phyloP scores from a whole-genome alignment of 1,140 invertebrate genomes.

The Lithobius niger region DNA sequence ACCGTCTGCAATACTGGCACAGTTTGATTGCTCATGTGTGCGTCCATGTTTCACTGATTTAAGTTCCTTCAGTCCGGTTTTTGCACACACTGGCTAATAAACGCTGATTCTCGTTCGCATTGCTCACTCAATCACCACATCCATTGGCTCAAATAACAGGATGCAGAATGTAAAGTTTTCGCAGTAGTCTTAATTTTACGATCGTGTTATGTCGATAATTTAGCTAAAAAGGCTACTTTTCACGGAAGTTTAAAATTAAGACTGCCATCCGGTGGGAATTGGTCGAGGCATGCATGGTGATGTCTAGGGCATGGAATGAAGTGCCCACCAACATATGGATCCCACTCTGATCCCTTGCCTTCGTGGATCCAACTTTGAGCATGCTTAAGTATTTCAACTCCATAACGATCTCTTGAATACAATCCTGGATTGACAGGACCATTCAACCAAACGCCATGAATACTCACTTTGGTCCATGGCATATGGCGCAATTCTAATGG shows the following conservation, averaged over 20 bases:
- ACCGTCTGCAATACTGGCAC: too few relatives aligned
- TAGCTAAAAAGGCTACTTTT: too few relatives aligned
- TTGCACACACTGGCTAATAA: too few relatives aligned
- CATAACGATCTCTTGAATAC: slow-evolving; percentile 25
- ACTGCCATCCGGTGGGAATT: slow-evolving; percentile 1
- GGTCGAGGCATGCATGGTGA: slow-evolving; percentile 6
- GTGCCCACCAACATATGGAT: slow-evolving; percentile 7
- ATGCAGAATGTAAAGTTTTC: too few relatives aligned
- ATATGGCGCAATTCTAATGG: not conserved
- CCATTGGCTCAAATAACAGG: too few relatives aligned
- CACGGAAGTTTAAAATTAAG: not conserved
- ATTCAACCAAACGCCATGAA: slow-evolving; percentile 22
- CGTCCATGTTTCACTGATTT: too few relatives aligned
- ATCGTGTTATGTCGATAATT: too few relatives aligned
- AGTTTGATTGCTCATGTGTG: too few relatives aligned
- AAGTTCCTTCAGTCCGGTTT: too few relatives aligned
- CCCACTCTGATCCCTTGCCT: slow-evolving; percentile 2
- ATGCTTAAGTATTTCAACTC: slow-evolving; percentile 23
- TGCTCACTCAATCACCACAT: too few relatives aligned
- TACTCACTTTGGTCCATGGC: slow-evolving; percentile 21
- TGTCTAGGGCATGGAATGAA: slow-evolving; percentile 9
- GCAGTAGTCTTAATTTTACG: too few relatives aligned
- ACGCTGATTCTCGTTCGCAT: too few relatives aligned
- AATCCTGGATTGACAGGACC: slow-evolving; percentile 25
- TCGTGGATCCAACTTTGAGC: slow-evolving; percentile 4